Conservation (phyloP, 37 sponge, comb jelly and placozoan genomes). For the Theonella swinhoei region DNA sequence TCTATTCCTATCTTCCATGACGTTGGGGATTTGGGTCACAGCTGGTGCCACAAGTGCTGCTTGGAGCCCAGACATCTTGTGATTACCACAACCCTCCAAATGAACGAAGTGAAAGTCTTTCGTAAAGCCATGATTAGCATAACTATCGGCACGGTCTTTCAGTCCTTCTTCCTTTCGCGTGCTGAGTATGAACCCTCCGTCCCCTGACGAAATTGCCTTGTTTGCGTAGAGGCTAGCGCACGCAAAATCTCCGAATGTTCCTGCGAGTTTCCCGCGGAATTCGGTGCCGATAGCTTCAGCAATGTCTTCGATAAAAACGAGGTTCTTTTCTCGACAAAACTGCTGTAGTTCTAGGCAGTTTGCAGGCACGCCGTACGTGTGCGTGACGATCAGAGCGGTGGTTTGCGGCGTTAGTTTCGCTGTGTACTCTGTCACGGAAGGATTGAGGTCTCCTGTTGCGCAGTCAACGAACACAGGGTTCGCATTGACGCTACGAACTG, state of each 20-base stretch:
- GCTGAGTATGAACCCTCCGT: slow-evolving; percentile 62
- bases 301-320: slow-evolving; percentile 63
- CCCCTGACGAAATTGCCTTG: slow-evolving; percentile 63
- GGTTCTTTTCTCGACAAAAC: slow-evolving; percentile 6
- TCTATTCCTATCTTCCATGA: slow-evolving; percentile 31
- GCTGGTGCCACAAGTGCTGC: slow-evolving; percentile 59
- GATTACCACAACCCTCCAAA: slow-evolving; percentile 58
- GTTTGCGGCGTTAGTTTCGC: slow-evolving; percentile 5
- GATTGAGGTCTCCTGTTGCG: slow-evolving; percentile 48
- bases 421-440: slow-evolving; percentile 39
- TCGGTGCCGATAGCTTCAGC: slow-evolving; percentile 65
- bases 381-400: slow-evolving; percentile 54
- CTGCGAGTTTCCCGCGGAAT: slow-evolving; percentile 21
- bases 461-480: slow-evolving; percentile 63
- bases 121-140: slow-evolving; percentile 63
- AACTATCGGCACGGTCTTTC: slow-evolving; percentile 21
- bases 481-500: slow-evolving; percentile 47
- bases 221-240: slow-evolving; percentile 68
- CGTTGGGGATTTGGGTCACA: slow-evolving; percentile 17
- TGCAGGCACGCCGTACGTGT: slow-evolving; percentile 70
- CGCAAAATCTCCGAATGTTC: slow-evolving; percentile 62
- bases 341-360: slow-evolving; percentile 2
- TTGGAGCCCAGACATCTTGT: slow-evolving; percentile 66
- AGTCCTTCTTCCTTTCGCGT: neutral
- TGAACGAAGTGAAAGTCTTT: slow-evolving; percentile 53